Conservation (phyloP, 2,113 vertebrate species). For the Oxyruncus cristatus region DNA sequence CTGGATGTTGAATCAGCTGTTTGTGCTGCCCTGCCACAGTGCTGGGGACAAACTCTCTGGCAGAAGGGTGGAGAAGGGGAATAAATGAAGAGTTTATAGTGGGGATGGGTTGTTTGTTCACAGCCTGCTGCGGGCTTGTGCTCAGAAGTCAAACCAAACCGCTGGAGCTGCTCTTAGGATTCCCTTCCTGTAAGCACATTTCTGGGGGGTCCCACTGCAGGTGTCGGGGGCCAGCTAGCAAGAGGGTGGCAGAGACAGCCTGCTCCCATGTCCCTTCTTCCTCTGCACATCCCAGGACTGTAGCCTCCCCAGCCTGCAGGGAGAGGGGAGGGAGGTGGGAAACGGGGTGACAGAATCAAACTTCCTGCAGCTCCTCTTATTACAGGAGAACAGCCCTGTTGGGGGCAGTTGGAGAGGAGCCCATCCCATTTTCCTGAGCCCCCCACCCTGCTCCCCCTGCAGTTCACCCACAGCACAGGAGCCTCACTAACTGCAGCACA, state of each 20-base stretch:
- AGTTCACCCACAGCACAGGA: neutral
- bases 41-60: neutral
- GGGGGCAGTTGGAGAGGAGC: neutral
- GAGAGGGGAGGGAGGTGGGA: constrained; percentile 13
- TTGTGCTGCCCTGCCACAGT: neutral
- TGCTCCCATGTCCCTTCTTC: neutral
- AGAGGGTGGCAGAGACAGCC: neutral
- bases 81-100: neutral
- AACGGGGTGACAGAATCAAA: neutral
- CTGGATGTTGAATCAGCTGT: neutral
- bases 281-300: neutral
- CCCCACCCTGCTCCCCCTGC: neutral
- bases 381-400: neutral
- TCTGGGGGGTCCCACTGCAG: neutral
- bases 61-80: neutral
- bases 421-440: neutral
- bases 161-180: neutral
- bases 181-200: neutral
- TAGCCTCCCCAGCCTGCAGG: neutral
- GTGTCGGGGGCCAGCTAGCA: rapidly evolving
- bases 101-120: neutral
- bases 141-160: neutral
- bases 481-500: neutral
- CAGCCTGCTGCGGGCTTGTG: neutral
- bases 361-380: constrained; percentile 33